Percentiles rank a stretch among this genome's conserved stretches.
phyloP scores from a whole-genome alignment of 2,797 vertebrate genomes.

The Phaenicophaeus curvirostris region DNA sequence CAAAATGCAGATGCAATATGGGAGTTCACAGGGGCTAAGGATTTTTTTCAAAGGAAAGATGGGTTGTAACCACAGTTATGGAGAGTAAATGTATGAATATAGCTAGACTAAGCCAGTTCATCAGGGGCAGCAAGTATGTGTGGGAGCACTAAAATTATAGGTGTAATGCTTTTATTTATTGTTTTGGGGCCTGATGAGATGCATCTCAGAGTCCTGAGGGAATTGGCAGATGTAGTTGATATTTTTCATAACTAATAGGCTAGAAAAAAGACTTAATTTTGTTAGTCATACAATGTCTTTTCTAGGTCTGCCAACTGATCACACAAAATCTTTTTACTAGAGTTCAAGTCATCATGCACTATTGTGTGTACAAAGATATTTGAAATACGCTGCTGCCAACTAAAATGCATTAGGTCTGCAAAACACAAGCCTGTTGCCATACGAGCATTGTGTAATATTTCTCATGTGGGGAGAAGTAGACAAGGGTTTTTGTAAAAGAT shows the following conservation, averaged over 20 bases:
- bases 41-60: background rate
- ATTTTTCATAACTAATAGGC: background rate
- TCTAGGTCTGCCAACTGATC: background rate
- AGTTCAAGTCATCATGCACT: background rate
- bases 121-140: background rate
- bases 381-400: background rate
- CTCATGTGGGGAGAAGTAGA: background rate
- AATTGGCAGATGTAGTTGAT: no score
- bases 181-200: background rate
- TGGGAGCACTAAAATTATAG: background rate
- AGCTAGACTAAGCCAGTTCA: background rate
- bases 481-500: background rate
- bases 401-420: background rate
- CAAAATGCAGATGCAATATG: background rate
- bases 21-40: background rate
- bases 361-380: background rate
- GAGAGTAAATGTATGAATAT: background rate
- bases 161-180: background rate
- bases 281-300: background rate
- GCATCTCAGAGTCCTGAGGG: no score
- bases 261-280: background rate
- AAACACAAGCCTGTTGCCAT: background rate
- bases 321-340: background rate
- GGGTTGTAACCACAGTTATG: background rate
- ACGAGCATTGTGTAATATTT: background rate